Evolutionary conservation across 2,113 vertebrate species (phyloP).

Genomic region (Raja brachyura): DNA sequence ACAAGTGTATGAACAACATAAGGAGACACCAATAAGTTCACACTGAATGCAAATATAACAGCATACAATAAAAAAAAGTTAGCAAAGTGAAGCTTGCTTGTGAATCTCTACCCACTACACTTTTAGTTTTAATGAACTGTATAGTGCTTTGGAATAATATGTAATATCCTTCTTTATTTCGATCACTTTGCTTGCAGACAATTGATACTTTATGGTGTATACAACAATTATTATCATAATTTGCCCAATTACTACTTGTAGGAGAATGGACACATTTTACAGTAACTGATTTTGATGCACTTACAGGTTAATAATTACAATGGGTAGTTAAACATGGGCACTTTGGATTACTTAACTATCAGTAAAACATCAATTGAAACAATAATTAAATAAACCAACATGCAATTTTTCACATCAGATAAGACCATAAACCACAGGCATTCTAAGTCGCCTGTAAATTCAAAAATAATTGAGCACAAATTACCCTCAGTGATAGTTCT

Average conservation of each 20-base stretch:
- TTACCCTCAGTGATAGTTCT: neutral
- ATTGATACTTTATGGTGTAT: neutral
- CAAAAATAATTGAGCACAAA: neutral
- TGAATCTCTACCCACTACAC: neutral
- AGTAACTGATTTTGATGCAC: neutral
- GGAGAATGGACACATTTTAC: neutral
- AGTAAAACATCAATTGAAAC: neutral
- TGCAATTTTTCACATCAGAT: neutral
- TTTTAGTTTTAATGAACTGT: neutral
- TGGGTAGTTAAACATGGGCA: neutral
- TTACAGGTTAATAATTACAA: neutral
- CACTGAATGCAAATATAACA: neutral
- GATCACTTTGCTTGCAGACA: neutral
- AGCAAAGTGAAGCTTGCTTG: neutral
- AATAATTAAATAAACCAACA: neutral
- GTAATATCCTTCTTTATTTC: neutral
- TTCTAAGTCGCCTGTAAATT: neutral
- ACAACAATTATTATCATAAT: neutral
- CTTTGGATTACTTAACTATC: neutral
- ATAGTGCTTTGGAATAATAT: no score
- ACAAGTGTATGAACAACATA: neutral
- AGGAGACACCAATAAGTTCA: neutral
- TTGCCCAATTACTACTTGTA: neutral
- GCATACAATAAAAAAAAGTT: neutral
- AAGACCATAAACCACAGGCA: neutral